Base-by-base conservation (phyloP, 2,888 invertebrate species). In the Notodonta dromedarius region DNA sequence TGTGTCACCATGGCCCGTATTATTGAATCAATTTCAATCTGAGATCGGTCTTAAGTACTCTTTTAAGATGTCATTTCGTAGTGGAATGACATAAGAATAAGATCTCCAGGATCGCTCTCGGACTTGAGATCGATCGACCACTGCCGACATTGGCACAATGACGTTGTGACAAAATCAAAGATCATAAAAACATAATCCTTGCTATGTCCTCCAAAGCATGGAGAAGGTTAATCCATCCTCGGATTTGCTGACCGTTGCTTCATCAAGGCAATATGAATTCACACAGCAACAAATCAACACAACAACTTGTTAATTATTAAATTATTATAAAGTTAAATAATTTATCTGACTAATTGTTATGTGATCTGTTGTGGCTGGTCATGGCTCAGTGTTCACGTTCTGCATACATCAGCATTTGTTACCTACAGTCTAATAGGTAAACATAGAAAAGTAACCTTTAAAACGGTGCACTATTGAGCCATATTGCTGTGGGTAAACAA, bases 361-460 rank as follows among this genome's bases (percentile, higher is more conserved):
- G 6, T 16, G 50, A 50, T 50, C 50, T 39, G 58, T 58, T 58
- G 58, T 24, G 53, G 40, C 24, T 52, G 58, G 58, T 58, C 58
- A 58, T 58, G 58, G 58, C 32, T 53, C 44, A 4, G 14, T 16
- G 4, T 9, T 16, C 50, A 50, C 16, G 16, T 50, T 50, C n/a
- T 16, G 50, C 50, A 4, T 16, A 16, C 50, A 14, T 50, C 16
- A 16, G 50, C 50, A 46, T 1, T 4, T n/a, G 50, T 16, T 50
- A 50, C 7, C 7, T 50, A 16, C 11, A 50, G 16, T 16, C 9
- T n/a, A 5, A 11, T 0, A 9, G 3, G n/a, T 9, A 50, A 11
- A 6, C 48, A 48, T 14, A 4, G 16, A 11, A 50, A 50, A 16
- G 9, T 50, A 14, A 16, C 7, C 16, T 11, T 50, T 50, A 16